Evolutionary conservation across 2,888 invertebrate species (phyloP).

Genomic region (Erynnis tages): DNA sequence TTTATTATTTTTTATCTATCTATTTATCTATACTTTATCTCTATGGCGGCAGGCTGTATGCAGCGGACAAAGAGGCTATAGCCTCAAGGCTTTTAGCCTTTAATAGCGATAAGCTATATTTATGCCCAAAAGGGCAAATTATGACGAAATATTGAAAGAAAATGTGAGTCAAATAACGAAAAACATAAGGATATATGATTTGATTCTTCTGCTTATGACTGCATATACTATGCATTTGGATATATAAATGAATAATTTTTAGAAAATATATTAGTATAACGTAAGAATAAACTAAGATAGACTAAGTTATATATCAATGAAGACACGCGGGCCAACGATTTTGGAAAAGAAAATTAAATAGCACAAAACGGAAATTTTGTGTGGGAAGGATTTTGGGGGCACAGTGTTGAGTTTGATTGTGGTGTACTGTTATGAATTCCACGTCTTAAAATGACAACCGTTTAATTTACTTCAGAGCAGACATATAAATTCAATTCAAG

Average conservation of each 20-base stretch:
- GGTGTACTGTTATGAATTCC: background rate
- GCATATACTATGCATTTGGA: conserved; percentile 55
- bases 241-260: conserved; percentile 59
- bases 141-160: conserved; percentile 39
- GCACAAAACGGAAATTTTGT: conserved; percentile 16
- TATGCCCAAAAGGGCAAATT: conserved; percentile 16
- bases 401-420: conserved; percentile 1
- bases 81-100: background rate
- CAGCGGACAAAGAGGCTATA: conserved; percentile 15
- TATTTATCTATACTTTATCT: no score
- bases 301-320: conserved; percentile 54
- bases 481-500: no score
- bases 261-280: conserved; percentile 59
- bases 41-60: conserved; percentile 21
- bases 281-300: conserved; percentile 43
- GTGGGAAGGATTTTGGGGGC: background rate
- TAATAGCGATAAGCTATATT: no score
- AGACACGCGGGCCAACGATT: conserved; percentile 74
- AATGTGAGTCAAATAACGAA: conserved; percentile 75
- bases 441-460: no score
- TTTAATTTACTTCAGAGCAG: no score
- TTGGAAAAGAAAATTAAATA: conserved; percentile 38
- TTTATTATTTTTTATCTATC: conserved; percentile 1
- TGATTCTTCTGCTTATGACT: conserved; percentile 66
- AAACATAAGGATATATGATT: conserved; percentile 42